phyloP scores from a whole-genome alignment of 2,113 vertebrate species.

The Athene cunicularia region DNA sequence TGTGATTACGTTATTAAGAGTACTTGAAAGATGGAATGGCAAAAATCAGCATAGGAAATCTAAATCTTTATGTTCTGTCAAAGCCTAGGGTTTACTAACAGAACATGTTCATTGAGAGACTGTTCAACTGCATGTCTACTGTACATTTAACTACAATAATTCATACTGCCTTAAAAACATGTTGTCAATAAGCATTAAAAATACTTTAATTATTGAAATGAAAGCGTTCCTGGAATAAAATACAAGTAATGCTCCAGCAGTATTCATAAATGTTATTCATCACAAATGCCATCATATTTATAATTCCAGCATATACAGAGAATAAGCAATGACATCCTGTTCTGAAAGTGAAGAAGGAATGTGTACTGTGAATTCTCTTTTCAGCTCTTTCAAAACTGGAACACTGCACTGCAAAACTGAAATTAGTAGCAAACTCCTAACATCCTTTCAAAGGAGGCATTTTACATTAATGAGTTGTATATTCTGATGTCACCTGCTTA shows the following conservation, averaged over 20 bases:
- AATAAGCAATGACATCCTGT: neutral
- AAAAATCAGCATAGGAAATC: neutral
- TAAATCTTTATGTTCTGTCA: neutral
- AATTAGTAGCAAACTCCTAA: neutral
- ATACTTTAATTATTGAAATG: neutral
- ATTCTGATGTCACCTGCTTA: neutral
- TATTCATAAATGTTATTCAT: neutral
- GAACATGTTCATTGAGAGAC: neutral
- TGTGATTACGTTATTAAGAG: neutral
- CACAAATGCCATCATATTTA: neutral
- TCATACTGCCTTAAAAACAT: neutral
- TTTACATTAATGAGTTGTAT: neutral
- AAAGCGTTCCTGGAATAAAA: neutral
- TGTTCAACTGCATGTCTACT: neutral
- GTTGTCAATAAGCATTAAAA: neutral
- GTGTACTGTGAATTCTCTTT: neutral
- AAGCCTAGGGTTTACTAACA: neutral
- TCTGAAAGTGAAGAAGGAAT: neutral
- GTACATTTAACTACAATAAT: neutral
- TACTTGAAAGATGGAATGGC: neutral
- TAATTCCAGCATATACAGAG: neutral
- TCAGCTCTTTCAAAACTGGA: neutral
- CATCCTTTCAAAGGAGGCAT: neutral
- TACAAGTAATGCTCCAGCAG: neutral
- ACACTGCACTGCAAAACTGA: neutral